These are phyloP conservation scores for Sarcophaga variegata DNA, from an alignment of 2,888 invertebrate genomes.

Conservation along the genomic window DNA sequence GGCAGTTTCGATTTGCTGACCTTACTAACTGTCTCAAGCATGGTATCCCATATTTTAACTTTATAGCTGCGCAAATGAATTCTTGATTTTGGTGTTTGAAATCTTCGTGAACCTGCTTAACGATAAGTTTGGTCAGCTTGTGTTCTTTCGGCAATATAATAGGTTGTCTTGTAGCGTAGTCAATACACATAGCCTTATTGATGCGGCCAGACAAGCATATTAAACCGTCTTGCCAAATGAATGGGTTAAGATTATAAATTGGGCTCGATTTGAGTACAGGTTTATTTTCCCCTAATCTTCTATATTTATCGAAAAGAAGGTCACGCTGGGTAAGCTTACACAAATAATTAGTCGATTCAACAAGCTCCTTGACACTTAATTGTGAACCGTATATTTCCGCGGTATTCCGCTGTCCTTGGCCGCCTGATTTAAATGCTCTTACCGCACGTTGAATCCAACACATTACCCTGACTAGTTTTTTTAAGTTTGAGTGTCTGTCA, in stretches of 20 bases:
- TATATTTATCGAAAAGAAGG: constrained; percentile 18
- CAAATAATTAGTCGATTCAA: constrained; percentile 29
- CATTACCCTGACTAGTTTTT: constrained; percentile 29
- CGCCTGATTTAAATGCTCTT: constrained; percentile 24
- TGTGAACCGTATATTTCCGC: neutral
- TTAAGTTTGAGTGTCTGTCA: constrained; percentile 21
- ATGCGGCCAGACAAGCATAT: constrained; percentile 41
- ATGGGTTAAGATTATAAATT: constrained; percentile 13
- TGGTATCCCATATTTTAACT: no score
- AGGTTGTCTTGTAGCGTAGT: constrained; percentile 5
- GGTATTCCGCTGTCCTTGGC: neutral
- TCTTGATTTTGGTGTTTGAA: no score
- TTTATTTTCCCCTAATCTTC: neutral
- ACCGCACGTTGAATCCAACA: constrained; percentile 36
- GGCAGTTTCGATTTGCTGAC: no score
- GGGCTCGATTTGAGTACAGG: constrained; percentile 18
- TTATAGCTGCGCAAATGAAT: no score
- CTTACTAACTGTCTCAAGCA: no score
- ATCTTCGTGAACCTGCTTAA: no score
- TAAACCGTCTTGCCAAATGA: constrained; percentile 16
- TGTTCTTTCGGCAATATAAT: no score
- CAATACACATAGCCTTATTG: constrained; percentile 31
- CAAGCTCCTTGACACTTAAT: constrained; percentile 23
- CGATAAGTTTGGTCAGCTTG: no score
- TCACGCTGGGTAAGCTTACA: constrained; percentile 34